These are phyloP conservation scores for Epinotia brunnichana DNA, from an alignment of 2,888 invertebrate genomes.

Conservation along the genomic window DNA sequence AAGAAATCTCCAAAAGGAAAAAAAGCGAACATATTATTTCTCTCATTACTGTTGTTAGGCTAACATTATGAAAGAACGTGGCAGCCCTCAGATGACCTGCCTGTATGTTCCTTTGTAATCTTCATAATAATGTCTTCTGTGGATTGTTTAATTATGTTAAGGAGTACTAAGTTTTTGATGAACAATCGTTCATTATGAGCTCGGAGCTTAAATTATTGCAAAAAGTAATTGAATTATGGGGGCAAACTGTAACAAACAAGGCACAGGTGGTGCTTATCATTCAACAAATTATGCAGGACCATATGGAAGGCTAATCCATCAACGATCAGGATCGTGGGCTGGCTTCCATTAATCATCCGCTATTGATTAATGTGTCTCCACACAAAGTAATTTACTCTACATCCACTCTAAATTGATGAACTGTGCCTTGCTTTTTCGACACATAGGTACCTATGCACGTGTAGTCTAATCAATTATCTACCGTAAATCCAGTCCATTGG, in stretches of 20 bases:
- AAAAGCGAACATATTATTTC: slow-evolving; percentile 52
- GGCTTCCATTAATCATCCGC: slow-evolving; percentile 79
- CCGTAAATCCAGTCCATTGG: neutral
- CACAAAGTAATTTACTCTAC: slow-evolving; percentile 74
- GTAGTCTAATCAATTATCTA: slow-evolving; percentile 37
- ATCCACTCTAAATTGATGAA: slow-evolving; percentile 66
- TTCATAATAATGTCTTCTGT: neutral
- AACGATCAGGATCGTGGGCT: slow-evolving; percentile 74
- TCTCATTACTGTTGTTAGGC: slow-evolving; percentile 53
- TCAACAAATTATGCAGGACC: slow-evolving; percentile 80
- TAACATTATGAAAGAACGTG: slow-evolving; percentile 53
- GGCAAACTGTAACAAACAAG: slow-evolving; percentile 59
- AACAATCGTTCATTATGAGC: neutral
- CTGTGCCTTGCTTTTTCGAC: slow-evolving; percentile 64
- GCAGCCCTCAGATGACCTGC: slow-evolving; percentile 40
- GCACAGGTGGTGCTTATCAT: slow-evolving; percentile 72
- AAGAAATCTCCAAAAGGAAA: slow-evolving; percentile 56
- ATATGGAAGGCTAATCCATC: slow-evolving; percentile 82
- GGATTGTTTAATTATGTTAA: neutral
- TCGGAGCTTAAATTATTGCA: slow-evolving; percentile 29
- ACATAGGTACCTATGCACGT: slow-evolving; percentile 30
- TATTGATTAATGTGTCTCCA: slow-evolving; percentile 81
- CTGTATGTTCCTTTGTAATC: slow-evolving; percentile 15
- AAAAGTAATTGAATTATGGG: slow-evolving; percentile 47
- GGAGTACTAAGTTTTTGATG: neutral